Evolutionary conservation across 1,140 invertebrate species (phyloP).

Genomic region (Diorhabda carinulata): DNA sequence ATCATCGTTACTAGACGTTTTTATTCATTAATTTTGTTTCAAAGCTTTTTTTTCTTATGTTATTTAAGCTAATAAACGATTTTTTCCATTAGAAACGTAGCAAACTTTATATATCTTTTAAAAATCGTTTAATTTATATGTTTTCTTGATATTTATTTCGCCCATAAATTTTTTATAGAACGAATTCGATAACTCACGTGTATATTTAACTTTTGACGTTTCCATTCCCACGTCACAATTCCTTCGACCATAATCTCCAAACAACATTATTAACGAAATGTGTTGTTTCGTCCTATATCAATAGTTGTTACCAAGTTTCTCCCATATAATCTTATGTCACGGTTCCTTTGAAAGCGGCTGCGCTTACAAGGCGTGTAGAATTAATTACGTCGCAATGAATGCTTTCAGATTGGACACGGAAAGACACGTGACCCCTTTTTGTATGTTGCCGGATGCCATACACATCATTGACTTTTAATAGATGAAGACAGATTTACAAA

Average conservation of each 20-base stretch:
- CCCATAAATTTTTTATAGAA: not conserved
- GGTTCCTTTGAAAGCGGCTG: slow-evolving; percentile 33
- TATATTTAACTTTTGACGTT: not conserved
- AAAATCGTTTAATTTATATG: not conserved
- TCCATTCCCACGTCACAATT: slow-evolving; percentile 9
- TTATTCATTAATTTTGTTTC: no score
- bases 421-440: slow-evolving; percentile 36
- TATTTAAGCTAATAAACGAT: not conserved
- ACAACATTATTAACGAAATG: slow-evolving; percentile 14
- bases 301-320: slow-evolving; percentile 22
- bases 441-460: slow-evolving; percentile 27
- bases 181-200: not conserved
- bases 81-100: not conserved
- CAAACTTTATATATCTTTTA: not conserved
- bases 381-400: slow-evolving; percentile 33
- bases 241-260: not conserved
- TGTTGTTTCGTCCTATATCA: not conserved
- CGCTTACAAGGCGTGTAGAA: slow-evolving; percentile 40
- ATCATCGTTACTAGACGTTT: no score
- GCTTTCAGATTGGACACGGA: slow-evolving; percentile 34
- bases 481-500: slow-evolving; percentile 11
- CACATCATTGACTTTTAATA: slow-evolving; percentile 31
- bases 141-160: not conserved
- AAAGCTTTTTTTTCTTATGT: not conserved
- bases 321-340: slow-evolving; percentile 42